These are phyloP conservation scores for Haliclona indistincta DNA, from an alignment of 37 sponge, comb jelly and placozoan genomes.

Conservation along the genomic window DNA sequence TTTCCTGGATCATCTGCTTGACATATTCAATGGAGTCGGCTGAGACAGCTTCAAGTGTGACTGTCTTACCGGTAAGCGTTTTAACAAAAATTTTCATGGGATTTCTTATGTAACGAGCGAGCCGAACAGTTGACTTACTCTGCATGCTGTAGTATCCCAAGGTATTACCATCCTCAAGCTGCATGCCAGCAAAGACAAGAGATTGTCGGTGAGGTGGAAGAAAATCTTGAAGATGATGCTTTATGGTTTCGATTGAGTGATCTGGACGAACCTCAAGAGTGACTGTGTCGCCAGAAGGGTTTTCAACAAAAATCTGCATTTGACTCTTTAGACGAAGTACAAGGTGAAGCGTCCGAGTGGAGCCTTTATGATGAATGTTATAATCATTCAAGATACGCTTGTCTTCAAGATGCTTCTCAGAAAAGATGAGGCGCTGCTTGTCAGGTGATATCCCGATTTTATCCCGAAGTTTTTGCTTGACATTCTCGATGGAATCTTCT, in stretches of 20 bases:
- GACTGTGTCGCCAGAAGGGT: no score
- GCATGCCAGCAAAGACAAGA: no score
- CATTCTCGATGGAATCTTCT: constrained; percentile 85
- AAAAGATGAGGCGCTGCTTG: constrained; percentile 82
- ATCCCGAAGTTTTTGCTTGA: constrained; percentile 75
- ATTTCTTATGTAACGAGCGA: no score
- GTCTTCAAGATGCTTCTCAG: constrained; percentile 85
- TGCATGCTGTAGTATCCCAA: no score
- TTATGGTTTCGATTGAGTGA: constrained; percentile 31
- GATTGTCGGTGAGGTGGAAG: no score
- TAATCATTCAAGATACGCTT: constrained; percentile 77
- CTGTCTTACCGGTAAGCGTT: no score
- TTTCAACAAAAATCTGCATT: not conserved
- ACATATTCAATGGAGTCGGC: constrained; percentile 29
- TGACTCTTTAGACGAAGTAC: constrained; percentile 48
- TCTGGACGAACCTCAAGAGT: no score
- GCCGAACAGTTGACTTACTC: no score
- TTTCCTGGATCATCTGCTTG: constrained; percentile 39
- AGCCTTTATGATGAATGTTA: constrained; percentile 91
- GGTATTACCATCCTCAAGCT: no score
- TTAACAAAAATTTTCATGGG: no score
- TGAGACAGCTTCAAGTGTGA: no score
- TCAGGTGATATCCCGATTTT: constrained; percentile 77
- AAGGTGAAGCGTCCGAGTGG: constrained; percentile 88
- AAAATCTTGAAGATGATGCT: constrained; percentile 28